A percentile compares a stretch with the other conserved stretches of the same genome.
phyloP scores from a whole-genome alignment of 2,888 invertebrate genomes.

The Synergus japonicus region DNA sequence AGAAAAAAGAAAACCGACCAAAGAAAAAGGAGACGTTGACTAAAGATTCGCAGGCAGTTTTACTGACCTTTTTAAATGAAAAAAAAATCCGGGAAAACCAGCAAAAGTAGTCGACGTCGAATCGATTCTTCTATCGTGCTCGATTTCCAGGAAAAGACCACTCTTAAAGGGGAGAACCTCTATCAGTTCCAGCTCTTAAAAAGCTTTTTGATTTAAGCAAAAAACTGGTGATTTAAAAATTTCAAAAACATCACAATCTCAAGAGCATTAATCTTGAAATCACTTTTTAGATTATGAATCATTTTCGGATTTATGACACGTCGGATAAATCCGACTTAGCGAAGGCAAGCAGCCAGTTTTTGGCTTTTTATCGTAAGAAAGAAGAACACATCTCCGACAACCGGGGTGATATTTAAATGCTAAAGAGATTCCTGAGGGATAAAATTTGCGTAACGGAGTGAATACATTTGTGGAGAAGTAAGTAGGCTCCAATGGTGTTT shows the following conservation, averaged over 20 bases:
- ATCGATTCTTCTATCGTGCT: constrained; percentile 7
- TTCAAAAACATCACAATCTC: not conserved
- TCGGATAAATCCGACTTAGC: not conserved
- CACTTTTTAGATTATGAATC: not conserved
- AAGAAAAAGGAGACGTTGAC: constrained; percentile 5
- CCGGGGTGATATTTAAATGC: not conserved
- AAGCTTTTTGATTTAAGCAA: not conserved
- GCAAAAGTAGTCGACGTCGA: constrained; percentile 7
- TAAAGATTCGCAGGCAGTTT: constrained; percentile 2
- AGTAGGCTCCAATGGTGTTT: constrained; percentile 3
- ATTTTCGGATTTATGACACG: not conserved
- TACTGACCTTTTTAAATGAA: constrained; percentile 2
- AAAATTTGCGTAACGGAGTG: not conserved
- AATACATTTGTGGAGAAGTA: not conserved
- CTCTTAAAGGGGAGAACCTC: constrained; percentile 1
- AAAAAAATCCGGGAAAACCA: not conserved
- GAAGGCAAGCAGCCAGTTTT: not conserved
- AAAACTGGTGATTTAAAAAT: not conserved
- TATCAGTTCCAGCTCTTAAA: not conserved
- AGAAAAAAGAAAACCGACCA: not conserved
- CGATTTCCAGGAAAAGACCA: constrained; percentile 2
- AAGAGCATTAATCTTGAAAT: not conserved
- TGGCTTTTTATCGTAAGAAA: not conserved
- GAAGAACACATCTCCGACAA: not conserved
- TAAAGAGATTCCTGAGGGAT: not conserved